Percentiles rank a stretch among this genome's conserved stretches.
These are phyloP conservation scores for Addax nasomaculatus DNA, from an alignment of 2,113 vertebrate species.

Conservation along the genomic window DNA sequence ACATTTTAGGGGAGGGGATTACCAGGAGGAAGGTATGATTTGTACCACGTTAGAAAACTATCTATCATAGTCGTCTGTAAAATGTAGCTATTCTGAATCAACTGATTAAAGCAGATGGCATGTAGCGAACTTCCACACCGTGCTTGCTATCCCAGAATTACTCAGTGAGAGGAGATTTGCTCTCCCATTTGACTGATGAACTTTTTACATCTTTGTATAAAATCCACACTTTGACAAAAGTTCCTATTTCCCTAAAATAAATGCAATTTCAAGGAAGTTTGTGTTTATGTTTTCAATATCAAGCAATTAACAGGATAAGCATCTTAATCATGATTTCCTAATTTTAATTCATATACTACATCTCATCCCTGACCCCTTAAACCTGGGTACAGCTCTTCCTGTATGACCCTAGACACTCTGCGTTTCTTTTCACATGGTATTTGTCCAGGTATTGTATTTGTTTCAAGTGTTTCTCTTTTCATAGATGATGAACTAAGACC, in stretches of 20 bases:
- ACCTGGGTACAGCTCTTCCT: not conserved
- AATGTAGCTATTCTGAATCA: not conserved
- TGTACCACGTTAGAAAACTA: not conserved
- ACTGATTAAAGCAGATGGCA: not conserved
- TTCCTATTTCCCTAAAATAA: not conserved
- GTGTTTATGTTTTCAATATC: not conserved
- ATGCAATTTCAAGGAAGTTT: not conserved
- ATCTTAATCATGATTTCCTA: not conserved
- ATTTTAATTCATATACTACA: not conserved
- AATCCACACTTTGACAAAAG: not conserved
- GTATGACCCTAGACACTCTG: not conserved
- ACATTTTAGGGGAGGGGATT: not conserved
- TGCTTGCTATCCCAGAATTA: not conserved
- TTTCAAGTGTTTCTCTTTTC: not conserved
- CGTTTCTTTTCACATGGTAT: not conserved
- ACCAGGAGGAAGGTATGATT: not conserved
- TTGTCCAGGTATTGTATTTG: not conserved
- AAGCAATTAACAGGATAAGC: not conserved
- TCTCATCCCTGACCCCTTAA: not conserved
- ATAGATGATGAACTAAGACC: not conserved
- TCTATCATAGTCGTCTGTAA: not conserved
- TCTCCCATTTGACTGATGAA: not conserved
- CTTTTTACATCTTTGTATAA: not conserved
- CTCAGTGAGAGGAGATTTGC: not conserved
- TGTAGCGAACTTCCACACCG: fast-evolving